Evolutionary conservation across 2,888 invertebrate species (phyloP).

Genomic region (Agelastica alni): DNA sequence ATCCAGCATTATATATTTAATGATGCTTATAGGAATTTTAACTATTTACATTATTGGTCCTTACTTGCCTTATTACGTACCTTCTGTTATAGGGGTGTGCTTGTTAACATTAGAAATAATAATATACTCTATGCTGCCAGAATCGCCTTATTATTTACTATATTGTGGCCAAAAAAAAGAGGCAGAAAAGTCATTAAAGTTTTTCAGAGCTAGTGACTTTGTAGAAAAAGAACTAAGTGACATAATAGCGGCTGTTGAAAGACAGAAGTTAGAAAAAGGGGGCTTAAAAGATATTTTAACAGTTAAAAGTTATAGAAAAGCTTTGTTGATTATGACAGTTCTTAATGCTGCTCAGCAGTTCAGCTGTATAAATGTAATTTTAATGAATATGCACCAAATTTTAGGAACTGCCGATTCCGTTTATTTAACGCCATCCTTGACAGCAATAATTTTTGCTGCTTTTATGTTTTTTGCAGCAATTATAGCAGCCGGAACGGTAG

Average conservation of each 20-base stretch:
- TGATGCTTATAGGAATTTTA: neutral
- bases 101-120: neutral
- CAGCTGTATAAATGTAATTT: slow-evolving; percentile 49
- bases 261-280: neutral
- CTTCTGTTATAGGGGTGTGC: neutral
- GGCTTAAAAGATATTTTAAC: slow-evolving; percentile 47
- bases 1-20: slow-evolving; percentile 48
- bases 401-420: slow-evolving; percentile 46
- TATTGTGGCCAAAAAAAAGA: slow-evolving; percentile 38
- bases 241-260: neutral
- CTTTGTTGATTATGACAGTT: slow-evolving; percentile 48
- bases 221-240: slow-evolving; percentile 45
- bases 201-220: slow-evolving; percentile 39
- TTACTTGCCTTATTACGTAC: slow-evolving; percentile 39
- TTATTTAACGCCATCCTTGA: slow-evolving; percentile 40
- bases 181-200: slow-evolving; percentile 34
- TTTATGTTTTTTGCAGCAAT: slow-evolving; percentile 48
- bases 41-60: slow-evolving; percentile 42
- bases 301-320: slow-evolving; percentile 48
- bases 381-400: slow-evolving; percentile 53
- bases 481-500: slow-evolving; percentile 45
- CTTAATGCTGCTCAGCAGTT: slow-evolving; percentile 51
- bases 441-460: slow-evolving; percentile 48
- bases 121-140: slow-evolving; percentile 47
- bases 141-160: slow-evolving; percentile 50